Percentiles rank a stretch among this genome's conserved stretches.
Evolutionary conservation across 2,113 vertebrate genomes (phyloP).

Genomic region (Cheilinus undulatus): DNA sequence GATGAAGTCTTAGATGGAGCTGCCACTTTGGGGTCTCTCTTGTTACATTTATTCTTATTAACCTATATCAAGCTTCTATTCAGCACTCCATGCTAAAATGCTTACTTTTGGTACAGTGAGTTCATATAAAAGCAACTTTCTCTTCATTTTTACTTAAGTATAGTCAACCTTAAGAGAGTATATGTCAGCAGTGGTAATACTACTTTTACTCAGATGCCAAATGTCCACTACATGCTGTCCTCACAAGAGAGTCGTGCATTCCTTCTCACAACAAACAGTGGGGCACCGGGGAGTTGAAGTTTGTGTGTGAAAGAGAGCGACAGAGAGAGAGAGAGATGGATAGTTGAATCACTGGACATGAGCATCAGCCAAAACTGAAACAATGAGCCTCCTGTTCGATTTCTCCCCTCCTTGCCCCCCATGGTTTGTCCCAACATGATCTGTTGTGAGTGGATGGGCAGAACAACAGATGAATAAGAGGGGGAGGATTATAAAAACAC

Average conservation of each 20-base stretch:
- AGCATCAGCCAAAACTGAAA: conserved; percentile 63
- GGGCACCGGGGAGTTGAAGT: neutral
- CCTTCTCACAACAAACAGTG: conserved; percentile 41
- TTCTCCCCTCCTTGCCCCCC: conserved; percentile 31
- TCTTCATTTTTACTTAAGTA: no score
- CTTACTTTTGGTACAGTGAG: no score
- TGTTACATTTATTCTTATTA: neutral
- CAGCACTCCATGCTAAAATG: neutral
- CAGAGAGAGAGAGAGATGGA: conserved; percentile 9
- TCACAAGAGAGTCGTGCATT: conserved; percentile 33
- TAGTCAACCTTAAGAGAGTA: no score
- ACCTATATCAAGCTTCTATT: neutral
- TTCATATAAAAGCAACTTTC: no score
- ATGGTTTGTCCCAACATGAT: conserved; percentile 31
- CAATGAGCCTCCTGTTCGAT: conserved; percentile 57
- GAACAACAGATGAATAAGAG: conserved; percentile 9
- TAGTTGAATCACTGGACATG: conserved; percentile 34
- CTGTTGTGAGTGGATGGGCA: conserved; percentile 26
- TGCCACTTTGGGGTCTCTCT: no score
- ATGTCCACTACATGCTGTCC: conserved; percentile 2
- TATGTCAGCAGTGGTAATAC: no score
- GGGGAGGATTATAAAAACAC: conserved; percentile 11
- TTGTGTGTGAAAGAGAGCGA: neutral
- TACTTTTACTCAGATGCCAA: neutral
- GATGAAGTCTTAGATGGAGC: no score